These are phyloP conservation scores for Chrysodeixis includens DNA, from an alignment of 2,888 invertebrate species.

Conservation along the genomic window DNA sequence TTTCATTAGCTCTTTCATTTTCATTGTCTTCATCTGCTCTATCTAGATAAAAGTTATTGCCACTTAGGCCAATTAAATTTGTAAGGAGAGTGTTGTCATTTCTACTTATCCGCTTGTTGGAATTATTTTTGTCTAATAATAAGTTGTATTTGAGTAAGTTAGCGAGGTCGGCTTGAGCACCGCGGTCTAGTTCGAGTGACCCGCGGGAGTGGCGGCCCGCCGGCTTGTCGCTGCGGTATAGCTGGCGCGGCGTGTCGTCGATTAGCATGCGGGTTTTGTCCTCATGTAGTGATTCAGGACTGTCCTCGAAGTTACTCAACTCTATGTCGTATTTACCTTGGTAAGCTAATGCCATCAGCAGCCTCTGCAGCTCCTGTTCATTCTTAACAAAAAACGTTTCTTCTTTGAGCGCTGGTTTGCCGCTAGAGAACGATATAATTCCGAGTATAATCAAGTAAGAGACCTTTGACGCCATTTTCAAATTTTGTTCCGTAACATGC, in stretches of 20 bases:
- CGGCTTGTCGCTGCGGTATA: constrained; percentile 3
- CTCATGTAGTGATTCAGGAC: constrained; percentile 13
- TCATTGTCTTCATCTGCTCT: constrained; percentile 9
- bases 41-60: neutral
- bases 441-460: constrained; percentile 35
- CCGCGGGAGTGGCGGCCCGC: constrained; percentile 9
- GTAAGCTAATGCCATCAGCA: constrained; percentile 32
- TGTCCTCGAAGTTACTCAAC: constrained; percentile 18
- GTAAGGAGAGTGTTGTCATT: constrained; percentile 20
- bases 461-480: constrained; percentile 37
- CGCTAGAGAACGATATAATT: constrained; percentile 34
- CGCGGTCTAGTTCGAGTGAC: neutral
- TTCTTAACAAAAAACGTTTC: constrained; percentile 22
- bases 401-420: constrained; percentile 16
- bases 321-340: constrained; percentile 36
- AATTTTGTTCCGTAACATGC: constrained; percentile 18
- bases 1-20: constrained; percentile 12
- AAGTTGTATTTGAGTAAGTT: constrained; percentile 39
- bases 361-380: constrained; percentile 29
- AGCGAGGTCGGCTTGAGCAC: constrained; percentile 8
- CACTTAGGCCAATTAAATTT: constrained; percentile 9
- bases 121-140: constrained; percentile 20
- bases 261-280: constrained; percentile 13
- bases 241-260: constrained; percentile 13
- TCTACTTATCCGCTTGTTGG: constrained; percentile 2